Evolutionary conservation across 1,140 invertebrate genomes (phyloP).

Genomic region (Drosophila bipectinata): DNA sequence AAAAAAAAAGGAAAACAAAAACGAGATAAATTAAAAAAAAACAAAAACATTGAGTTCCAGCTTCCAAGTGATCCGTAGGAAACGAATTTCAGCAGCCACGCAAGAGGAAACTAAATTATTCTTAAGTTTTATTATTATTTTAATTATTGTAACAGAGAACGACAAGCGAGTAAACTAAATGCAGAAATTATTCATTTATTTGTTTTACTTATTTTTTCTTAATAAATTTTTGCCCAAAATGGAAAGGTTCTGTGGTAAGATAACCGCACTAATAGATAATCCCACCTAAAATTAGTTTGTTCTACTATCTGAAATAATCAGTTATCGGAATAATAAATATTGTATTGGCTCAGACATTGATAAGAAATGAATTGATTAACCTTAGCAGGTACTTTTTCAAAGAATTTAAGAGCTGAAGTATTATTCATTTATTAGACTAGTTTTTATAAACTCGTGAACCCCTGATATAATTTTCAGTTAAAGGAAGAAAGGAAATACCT

Average conservation of each 20-base stretch:
- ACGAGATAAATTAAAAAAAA: slow-evolving; percentile 16
- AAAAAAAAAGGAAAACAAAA: slow-evolving; percentile 47
- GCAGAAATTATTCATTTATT: slow-evolving; percentile 48
- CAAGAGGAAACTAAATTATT: slow-evolving; percentile 48
- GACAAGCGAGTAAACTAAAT: slow-evolving; percentile 47
- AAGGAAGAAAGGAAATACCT: neutral
- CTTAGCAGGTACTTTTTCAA: no score
- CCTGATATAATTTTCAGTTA: slow-evolving; percentile 20
- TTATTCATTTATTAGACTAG: no score
- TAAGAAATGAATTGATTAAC: no score
- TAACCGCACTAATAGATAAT: no score
- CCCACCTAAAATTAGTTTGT: no score
- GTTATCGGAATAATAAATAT: no score
- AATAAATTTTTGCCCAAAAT: neutral
- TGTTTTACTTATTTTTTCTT: slow-evolving; percentile 23
- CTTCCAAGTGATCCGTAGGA: slow-evolving; percentile 42
- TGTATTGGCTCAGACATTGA: no score
- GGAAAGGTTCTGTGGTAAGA: no score
- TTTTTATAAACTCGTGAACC: neutral
- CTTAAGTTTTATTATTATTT: slow-evolving; percentile 69
- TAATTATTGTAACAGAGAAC: slow-evolving; percentile 46
- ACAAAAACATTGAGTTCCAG: slow-evolving; percentile 33
- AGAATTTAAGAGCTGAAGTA: no score
- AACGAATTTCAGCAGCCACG: slow-evolving; percentile 51
- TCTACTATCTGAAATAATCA: no score